Base-by-base conservation (phyloP, 2,797 vertebrate species). In the Periparus ater region DNA sequence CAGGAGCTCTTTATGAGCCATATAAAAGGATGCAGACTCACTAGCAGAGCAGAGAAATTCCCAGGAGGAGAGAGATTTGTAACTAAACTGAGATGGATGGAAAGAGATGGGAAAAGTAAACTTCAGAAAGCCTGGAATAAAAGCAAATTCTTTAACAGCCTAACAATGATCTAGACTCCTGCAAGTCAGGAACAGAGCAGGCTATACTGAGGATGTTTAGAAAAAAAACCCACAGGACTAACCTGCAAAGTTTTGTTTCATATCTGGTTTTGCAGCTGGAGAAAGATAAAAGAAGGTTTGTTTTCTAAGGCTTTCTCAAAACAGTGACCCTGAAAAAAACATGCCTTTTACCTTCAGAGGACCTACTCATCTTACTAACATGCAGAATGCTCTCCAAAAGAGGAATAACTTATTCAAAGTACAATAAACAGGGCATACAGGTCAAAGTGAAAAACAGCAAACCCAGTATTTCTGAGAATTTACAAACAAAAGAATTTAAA, bases 1-100 rank as follows among this genome's bases (percentile, higher is more conserved):
- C 42, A 13, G 12, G 51, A 93, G 74, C 63, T 90, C 83, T 96
- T 94, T 94, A 75, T 91, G 57, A 93, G 27, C 76, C 30, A n/a
- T 74, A 88, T 71, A 71, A 95, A 96, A 88, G 80, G 57, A 88
- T 57, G 63, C 45, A 82, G 77, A 65, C 60, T 91, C 79, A 86
- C 62, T 84, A 76, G 44, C 48, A 81, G 48, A 84, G 60, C 51
- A 53, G 58, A 91, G 58, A 90, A 93, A 86, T 91, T 84, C 67
- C 70, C 85, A 92, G 48, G 87, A 82, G 78, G 67, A 81, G 22
- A 92, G 82, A 86, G 55, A 91, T 91, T 91, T 87, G 70, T 85
- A 94, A 82, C 70, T 76, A 84, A 88, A 88, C 74, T 87, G 88
- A 91, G 53, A 82, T 63, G 55, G 89, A 62, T 1, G 5, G 70